These are phyloP conservation scores for Brachirus orientalis DNA, from an alignment of 2,113 vertebrate species.

Conservation along the genomic window DNA sequence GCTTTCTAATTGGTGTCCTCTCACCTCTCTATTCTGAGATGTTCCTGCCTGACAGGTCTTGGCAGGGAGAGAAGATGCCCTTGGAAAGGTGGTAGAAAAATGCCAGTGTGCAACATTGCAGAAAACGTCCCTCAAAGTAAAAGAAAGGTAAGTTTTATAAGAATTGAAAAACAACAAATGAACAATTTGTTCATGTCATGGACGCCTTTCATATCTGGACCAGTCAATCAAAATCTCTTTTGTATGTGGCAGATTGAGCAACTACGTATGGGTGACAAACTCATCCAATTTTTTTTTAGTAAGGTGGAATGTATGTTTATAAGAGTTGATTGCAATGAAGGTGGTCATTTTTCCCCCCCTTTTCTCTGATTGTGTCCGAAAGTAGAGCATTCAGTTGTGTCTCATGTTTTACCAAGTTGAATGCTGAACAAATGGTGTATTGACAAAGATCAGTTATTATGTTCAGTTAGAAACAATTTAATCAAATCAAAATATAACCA, in stretches of 20 bases:
- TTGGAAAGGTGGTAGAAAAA: conserved; percentile 87
- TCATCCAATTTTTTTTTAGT: conserved; percentile 24
- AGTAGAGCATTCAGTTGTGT: not conserved
- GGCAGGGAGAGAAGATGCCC: conserved; percentile 92
- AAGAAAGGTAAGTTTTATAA: conserved; percentile 64
- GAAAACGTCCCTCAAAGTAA: conserved; percentile 82
- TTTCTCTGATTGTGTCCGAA: not conserved
- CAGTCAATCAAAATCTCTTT: conserved; percentile 19
- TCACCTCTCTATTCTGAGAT: conserved; percentile 90
- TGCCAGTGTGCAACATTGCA: conserved; percentile 80
- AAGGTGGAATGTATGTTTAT: conserved; percentile 10
- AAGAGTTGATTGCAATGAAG: conserved; percentile 3
- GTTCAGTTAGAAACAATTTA: no score
- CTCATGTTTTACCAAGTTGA: conserved; percentile 10
- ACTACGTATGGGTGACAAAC: conserved; percentile 18
- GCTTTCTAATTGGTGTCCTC: conserved; percentile 97
- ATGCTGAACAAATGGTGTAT: not conserved
- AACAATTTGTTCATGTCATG: conserved; percentile 18
- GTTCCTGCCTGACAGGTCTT: conserved; percentile 92
- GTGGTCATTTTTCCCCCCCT: conserved; percentile 16
- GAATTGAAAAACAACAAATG: conserved; percentile 28
- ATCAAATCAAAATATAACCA: no score
- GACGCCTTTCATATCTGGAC: conserved; percentile 63
- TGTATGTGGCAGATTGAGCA: conserved; percentile 31
- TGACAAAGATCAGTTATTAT: not conserved